Conservation (phyloP, 2,888 invertebrate genomes). For the Sarcophaga carnaria region DNA sequence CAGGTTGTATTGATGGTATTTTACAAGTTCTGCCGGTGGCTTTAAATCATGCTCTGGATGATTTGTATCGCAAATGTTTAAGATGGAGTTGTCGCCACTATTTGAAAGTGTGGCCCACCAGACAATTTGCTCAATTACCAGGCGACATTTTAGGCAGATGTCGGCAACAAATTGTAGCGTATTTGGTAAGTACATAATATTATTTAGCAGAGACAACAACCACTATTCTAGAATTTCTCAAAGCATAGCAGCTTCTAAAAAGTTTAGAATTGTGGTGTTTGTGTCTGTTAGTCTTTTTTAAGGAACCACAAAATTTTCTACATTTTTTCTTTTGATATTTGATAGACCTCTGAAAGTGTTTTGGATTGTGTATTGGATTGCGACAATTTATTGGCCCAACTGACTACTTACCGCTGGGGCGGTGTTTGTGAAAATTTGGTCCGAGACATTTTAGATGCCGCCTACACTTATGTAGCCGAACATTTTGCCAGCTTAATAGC, state of each 20-base stretch:
- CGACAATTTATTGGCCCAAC: slow-evolving; percentile 89
- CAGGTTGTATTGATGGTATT: slow-evolving; percentile 92
- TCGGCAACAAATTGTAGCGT: slow-evolving; percentile 90
- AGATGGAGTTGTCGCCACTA: slow-evolving; percentile 95
- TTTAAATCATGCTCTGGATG: slow-evolving; percentile 92
- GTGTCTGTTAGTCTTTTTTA: background rate
- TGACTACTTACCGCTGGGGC: slow-evolving; percentile 92
- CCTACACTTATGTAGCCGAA: slow-evolving; percentile 90
- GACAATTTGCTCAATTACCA: slow-evolving; percentile 92
- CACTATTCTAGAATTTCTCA: background rate
- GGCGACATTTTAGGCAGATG: slow-evolving; percentile 92
- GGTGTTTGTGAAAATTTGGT: slow-evolving; percentile 87
- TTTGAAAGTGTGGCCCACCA: slow-evolving; percentile 94
- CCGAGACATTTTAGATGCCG: slow-evolving; percentile 90
- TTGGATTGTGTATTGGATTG: slow-evolving; percentile 92
- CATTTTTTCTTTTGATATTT: slow-evolving; percentile 38
- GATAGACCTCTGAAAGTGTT: slow-evolving; percentile 89
- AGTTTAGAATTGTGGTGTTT: background rate
- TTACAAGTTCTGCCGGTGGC: slow-evolving; percentile 93
- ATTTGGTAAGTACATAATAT: slow-evolving; percentile 84
- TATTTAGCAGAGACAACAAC: too few species aligned
- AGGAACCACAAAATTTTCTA: background rate
- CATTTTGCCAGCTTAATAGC: slow-evolving; percentile 90
- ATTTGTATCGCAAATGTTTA: slow-evolving; percentile 92
- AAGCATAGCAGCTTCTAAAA: too few species aligned